Evolutionary conservation across 1,140 invertebrate genomes (phyloP), one percentile per base, ranked within the genome.

Genomic region (Drosophila nebulosa): DNA sequence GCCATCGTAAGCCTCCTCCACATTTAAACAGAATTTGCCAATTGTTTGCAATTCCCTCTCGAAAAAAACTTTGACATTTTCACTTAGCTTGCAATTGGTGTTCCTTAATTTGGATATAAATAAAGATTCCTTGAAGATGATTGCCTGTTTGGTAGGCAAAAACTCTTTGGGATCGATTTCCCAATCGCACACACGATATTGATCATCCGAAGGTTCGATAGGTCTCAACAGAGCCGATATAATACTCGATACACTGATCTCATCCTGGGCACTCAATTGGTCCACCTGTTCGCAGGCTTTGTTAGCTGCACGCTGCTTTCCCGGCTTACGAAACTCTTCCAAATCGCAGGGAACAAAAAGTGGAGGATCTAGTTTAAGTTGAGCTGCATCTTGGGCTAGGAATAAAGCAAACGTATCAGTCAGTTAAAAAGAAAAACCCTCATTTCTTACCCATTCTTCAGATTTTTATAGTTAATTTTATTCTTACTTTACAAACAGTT

Each of bases 191-290:
- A 39, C 21, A 6, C 62, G 60, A 18, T 60, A 83, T 36, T 78
- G 57, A 1, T 74, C 74, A 3, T 85, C 74, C 4, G 80, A 74
- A 0, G 78, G 68, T 26, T 90, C 84, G 9, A 90, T 77, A 1
- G 69, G 70, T 16, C 59, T 24, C 16, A 90, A 32, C 2, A 90
- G 14, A 10, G 71, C 73, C 1, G 89, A 90, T 6, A 90, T 81
- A 18, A 90, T 90, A 30, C 89, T 90, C 4, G 89, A 90, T 9
- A 90, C 56, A 64, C 89, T 90, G 46, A 90, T 90, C 66, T 89
- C 89, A 55, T 90, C 89, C 58, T 90, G 69, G n/a, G 89, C 70
- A n/a, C 65, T 64, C 7, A 90, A 22, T 42, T 78, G 36, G 0
- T 81, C 78, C 18, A 50, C 9, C 55, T 71, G 72, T 22, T 84